A percentile compares a stretch with the other conserved stretches of the same genome.
Conservation (phyloP, 2,888 invertebrate genomes). For the Nemoura dubitans region DNA sequence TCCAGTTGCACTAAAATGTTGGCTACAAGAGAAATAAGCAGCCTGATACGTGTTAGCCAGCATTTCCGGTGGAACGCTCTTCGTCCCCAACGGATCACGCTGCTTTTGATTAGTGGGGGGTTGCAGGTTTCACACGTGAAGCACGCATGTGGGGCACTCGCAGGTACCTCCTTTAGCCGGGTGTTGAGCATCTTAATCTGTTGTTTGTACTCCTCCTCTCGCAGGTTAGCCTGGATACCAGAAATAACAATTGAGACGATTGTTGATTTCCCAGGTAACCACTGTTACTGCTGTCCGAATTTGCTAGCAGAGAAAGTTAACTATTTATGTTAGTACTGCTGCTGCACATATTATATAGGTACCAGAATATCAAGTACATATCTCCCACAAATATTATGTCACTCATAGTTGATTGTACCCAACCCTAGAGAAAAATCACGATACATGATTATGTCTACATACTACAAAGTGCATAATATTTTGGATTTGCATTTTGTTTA, state of each 20-base stretch:
- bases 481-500: too few relatives aligned
- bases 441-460: too few relatives aligned
- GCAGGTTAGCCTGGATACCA: slow-evolving; percentile 89
- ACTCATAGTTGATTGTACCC: too few relatives aligned
- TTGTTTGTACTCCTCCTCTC: slow-evolving; percentile 99
- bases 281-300: slow-evolving; percentile 9
- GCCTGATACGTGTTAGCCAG: background rate
- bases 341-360: too few relatives aligned
- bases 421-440: too few relatives aligned
- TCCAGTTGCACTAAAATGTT: slow-evolving; percentile 13
- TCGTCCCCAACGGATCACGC: background rate
- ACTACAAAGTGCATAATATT: too few relatives aligned
- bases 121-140: background rate
- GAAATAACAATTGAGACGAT: slow-evolving; percentile 34
- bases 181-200: slow-evolving; percentile 99
- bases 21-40: slow-evolving; percentile 18
- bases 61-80: background rate
- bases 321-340: background rate
- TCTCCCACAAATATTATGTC: too few relatives aligned
- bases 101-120: background rate
- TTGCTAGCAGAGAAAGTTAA: background rate
- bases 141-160: slow-evolving; percentile 46
- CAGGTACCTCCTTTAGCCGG: slow-evolving; percentile 97
- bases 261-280: background rate
- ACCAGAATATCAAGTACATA: too few relatives aligned